Evolutionary conservation across 2,113 vertebrate genomes (phyloP), one percentile per base, ranked within the genome.

Genomic region (Sphyrna mokarran): DNA sequence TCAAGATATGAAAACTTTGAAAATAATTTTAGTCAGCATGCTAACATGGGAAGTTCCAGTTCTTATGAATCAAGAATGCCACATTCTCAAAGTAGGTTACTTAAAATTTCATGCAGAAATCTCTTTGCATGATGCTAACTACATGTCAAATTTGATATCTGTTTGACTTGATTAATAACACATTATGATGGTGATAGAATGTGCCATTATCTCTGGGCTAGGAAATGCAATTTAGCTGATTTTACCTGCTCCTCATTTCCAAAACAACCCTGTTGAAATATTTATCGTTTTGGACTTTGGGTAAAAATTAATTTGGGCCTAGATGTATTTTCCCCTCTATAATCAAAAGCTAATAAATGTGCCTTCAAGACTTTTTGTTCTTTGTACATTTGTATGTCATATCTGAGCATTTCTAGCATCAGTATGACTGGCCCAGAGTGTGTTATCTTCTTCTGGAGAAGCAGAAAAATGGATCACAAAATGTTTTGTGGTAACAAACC

Each of bases 11-110:
- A 70, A 1, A 54, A 95, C 22, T 95, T 95, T 95, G 68, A 43
- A 72, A 95, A 13, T 95, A 72, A 8, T 72, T 95, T 54, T 95
- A 69, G 43, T 54, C 68, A 72, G 68, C 94, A 54, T 48, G 68
- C 14, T 95, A 95, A 95, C 40, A 72, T 48, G 69, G 40, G 69
- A 95, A 43, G 26, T 95, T 95, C 68, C 43, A 95, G 40, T 95
- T 95, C 68, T 11, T 72, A 72, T 76, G 94, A 95, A 95, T 72
- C 40, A 48, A 95, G 94, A 95, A 72, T 72, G 40, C 69, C 69
- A 48, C 66, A 16, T 48, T 95, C 68, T 95, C 94, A 95, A 33
- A 69, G 94, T 95, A 95, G 69, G 22, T 33, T 48, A 48, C 11
- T 43, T 54, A 78, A 48, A 87, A 9, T 58, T 89, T 7, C 23